Evolutionary conservation across 2,113 vertebrate genomes (phyloP).

Genomic region (Mohoua ochrocephala): DNA sequence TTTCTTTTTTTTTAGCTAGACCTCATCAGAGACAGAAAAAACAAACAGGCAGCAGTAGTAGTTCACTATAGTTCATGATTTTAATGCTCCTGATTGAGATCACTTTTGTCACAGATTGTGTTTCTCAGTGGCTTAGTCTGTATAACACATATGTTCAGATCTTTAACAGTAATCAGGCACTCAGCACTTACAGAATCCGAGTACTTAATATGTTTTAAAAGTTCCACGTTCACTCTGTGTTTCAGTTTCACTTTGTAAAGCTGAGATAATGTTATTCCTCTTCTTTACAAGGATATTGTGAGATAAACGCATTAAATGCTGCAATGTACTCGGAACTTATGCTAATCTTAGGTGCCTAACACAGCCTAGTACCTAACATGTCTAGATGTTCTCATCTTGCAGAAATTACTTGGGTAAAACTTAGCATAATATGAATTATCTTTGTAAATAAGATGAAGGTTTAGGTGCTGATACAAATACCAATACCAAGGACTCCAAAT

Average conservation of each 20-base stretch:
- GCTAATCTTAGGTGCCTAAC: not conserved
- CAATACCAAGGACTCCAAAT: not conserved
- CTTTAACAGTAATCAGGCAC: not conserved
- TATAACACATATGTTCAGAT: not conserved
- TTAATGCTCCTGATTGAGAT: not conserved
- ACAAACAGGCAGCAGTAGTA: not conserved
- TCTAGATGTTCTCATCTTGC: not conserved
- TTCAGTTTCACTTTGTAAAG: not conserved
- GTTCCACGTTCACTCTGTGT: not conserved
- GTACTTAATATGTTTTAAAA: not conserved
- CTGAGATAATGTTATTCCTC: not conserved
- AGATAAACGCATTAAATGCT: not conserved
- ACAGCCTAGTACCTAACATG: not conserved
- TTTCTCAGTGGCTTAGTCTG: not conserved
- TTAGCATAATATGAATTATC: not conserved
- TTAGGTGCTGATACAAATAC: not conserved
- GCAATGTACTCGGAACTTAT: not conserved
- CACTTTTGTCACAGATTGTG: not conserved
- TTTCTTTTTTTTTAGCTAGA: not conserved
- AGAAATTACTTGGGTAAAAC: not conserved
- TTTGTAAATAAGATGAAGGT: not conserved
- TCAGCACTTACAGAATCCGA: rapidly evolving
- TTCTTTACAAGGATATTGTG: not conserved
- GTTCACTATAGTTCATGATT: not conserved
- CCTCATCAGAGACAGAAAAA: not conserved